Conservation (phyloP, 1,140 invertebrate genomes). For the Pachyrhynchus sulphureomaculatus region DNA sequence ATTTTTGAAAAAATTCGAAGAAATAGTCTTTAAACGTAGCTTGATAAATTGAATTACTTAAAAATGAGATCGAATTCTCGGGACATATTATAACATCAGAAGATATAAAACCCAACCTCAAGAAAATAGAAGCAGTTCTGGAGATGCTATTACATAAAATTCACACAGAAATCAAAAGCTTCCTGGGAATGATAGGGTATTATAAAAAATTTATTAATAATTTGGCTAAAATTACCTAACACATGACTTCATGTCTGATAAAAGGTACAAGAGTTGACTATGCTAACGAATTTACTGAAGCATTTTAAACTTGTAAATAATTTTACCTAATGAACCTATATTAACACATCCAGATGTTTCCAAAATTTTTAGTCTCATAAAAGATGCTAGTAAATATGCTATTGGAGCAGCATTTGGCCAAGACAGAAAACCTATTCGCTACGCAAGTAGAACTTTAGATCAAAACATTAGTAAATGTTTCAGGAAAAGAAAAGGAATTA, state of each 20-base stretch:
- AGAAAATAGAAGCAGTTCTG: conserved; percentile 30
- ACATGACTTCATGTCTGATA: conserved; percentile 14
- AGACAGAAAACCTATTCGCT: too few relatives aligned
- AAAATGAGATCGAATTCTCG: conserved; percentile 34
- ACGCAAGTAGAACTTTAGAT: too few relatives aligned
- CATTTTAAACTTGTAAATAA: neutral
- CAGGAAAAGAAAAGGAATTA: too few relatives aligned
- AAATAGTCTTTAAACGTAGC: conserved; percentile 35
- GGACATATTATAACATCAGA: conserved; percentile 32
- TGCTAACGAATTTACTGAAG: neutral
- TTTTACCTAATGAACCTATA: conserved; percentile 9
- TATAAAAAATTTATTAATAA: conserved; percentile 33
- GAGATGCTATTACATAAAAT: conserved; percentile 37
- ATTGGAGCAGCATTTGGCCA: conserved; percentile 43
- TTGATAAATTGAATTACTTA: too few relatives aligned
- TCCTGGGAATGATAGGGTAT: conserved; percentile 33
- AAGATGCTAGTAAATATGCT: conserved; percentile 47
- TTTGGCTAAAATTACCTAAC: conserved; percentile 29
- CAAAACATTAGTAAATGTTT: too few relatives aligned
- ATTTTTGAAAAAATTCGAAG: too few relatives aligned
- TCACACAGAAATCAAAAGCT: conserved; percentile 36
- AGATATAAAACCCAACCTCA: conserved; percentile 35
- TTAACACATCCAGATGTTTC: conserved; percentile 48
- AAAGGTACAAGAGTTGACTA: conserved; percentile 26
- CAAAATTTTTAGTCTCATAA: conserved; percentile 46